A percentile compares a stretch with the other conserved stretches of the same genome.
Conservation (phyloP, 1,140 invertebrate genomes). For the Acromyrmex charruanus region DNA sequence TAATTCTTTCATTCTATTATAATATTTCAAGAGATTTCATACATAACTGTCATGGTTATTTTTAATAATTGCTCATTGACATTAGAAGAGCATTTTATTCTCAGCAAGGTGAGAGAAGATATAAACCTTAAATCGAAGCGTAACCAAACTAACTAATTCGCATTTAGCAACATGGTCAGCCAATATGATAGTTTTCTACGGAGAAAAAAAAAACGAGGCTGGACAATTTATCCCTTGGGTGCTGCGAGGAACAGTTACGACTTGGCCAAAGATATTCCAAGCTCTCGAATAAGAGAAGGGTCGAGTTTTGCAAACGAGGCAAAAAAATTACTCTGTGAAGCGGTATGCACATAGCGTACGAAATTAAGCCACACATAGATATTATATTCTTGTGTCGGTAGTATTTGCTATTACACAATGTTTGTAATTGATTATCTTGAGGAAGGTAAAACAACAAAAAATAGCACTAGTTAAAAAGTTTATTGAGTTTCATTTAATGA, state of each 20-base stretch:
- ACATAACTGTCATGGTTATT: neutral
- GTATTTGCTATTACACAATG: constrained; percentile 19
- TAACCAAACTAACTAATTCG: constrained; percentile 34
- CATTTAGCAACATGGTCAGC: constrained; percentile 63
- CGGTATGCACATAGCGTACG: neutral
- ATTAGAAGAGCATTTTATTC: neutral
- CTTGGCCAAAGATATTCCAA: constrained; percentile 62
- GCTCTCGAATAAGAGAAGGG: constrained; percentile 39
- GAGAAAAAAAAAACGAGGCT: constrained; percentile 44
- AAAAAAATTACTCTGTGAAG: constrained; percentile 51
- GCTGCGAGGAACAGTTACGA: constrained; percentile 62
- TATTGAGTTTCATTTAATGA: neutral
- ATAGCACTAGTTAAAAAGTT: neutral
- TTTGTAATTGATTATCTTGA: constrained; percentile 33
- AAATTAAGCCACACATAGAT: constrained; percentile 19
- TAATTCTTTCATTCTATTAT: neutral
- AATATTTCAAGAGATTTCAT: neutral
- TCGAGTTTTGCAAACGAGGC: constrained; percentile 69
- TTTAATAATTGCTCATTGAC: constrained; percentile 7
- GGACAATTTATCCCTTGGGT: constrained; percentile 75
- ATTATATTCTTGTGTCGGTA: neutral
- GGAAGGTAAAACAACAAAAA: neutral
- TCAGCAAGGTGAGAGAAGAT: constrained; percentile 40
- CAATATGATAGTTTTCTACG: neutral
- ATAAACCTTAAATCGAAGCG: constrained; percentile 57